Conservation (phyloP, 1,140 invertebrate genomes). For the Holcopasites calliopsidis region DNA sequence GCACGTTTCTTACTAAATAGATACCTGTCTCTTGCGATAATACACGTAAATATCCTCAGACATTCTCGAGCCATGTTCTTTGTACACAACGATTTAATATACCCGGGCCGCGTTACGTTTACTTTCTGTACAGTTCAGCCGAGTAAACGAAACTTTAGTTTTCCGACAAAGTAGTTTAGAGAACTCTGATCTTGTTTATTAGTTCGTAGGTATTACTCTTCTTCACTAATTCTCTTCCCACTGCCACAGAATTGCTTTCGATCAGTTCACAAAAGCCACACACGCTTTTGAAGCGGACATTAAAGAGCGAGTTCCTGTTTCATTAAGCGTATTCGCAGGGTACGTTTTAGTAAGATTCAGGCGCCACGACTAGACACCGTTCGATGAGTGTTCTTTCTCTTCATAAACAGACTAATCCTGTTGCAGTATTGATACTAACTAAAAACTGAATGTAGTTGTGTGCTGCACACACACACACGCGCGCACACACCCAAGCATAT, state of each 20-base stretch:
- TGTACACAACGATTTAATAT: not conserved
- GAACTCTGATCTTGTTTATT: not conserved
- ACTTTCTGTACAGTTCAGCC: slow-evolving; percentile 1
- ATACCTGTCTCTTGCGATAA: slow-evolving; percentile 54
- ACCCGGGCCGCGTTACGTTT: not conserved
- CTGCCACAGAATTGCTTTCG: not conserved
- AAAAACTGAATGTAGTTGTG: slow-evolving; percentile 50
- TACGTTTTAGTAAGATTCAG: slow-evolving; percentile 76
- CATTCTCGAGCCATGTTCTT: not conserved
- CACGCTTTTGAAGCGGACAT: not conserved
- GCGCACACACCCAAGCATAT: slow-evolving; percentile 14
- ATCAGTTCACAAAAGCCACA: not conserved
- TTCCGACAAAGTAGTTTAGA: slow-evolving; percentile 1
- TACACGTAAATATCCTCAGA: not conserved
- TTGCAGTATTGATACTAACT: slow-evolving; percentile 75
- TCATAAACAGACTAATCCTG: slow-evolving; percentile 73
- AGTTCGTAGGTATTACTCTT: not conserved
- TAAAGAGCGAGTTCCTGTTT: no score
- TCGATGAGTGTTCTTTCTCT: slow-evolving; percentile 71
- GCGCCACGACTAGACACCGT: slow-evolving; percentile 71
- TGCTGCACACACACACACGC: slow-evolving; percentile 51
- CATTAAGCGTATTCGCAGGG: no score
- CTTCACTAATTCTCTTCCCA: slow-evolving; percentile 6
- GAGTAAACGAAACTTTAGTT: not conserved
- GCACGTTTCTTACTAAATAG: slow-evolving; percentile 76